These are phyloP conservation scores for Stercorarius parasiticus DNA, from an alignment of 2,113 vertebrate genomes.

Conservation along the genomic window DNA sequence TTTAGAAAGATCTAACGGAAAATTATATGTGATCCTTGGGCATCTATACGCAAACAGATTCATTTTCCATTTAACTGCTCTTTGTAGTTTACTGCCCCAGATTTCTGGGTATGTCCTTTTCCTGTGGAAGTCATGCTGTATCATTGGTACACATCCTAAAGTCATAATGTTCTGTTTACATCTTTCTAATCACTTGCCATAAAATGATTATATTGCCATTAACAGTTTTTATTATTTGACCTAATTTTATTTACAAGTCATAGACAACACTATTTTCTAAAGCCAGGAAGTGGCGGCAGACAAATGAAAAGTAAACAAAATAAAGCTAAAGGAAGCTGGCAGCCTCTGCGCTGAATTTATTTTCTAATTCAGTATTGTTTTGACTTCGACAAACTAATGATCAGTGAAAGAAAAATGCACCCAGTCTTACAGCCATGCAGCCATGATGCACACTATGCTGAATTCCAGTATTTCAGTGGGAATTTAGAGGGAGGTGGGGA, in stretches of 20 bases:
- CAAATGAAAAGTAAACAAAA: constrained; percentile 52
- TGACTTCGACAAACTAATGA: constrained; percentile 16
- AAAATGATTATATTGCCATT: constrained; percentile 21
- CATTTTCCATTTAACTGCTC: constrained; percentile 22
- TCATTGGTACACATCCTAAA: background rate
- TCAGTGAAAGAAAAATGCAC: background rate
- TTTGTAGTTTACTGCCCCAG: constrained; percentile 7
- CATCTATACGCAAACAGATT: background rate
- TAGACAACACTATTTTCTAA: constrained; percentile 2
- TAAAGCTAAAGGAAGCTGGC: constrained; percentile 16
- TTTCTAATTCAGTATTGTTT: constrained; percentile 36
- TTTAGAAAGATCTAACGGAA: constrained; percentile 24
- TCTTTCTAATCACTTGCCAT: background rate
- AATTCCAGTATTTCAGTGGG: background rate
- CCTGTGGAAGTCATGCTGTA: background rate
- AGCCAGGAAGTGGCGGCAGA: constrained; percentile 21
- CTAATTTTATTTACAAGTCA: constrained; percentile 23
- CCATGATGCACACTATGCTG: background rate
- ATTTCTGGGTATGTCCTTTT: constrained; percentile 10
- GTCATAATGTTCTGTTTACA: background rate
- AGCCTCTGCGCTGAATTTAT: background rate
- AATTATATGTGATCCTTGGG: constrained; percentile 3
- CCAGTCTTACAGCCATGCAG: background rate
- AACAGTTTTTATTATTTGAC: constrained; percentile 35
- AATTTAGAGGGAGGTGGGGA: background rate